A percentile compares a stretch with the other conserved stretches of the same genome.
These are phyloP conservation scores for Amazona guildingii DNA, from an alignment of 2,113 vertebrate species.

Conservation along the genomic window DNA sequence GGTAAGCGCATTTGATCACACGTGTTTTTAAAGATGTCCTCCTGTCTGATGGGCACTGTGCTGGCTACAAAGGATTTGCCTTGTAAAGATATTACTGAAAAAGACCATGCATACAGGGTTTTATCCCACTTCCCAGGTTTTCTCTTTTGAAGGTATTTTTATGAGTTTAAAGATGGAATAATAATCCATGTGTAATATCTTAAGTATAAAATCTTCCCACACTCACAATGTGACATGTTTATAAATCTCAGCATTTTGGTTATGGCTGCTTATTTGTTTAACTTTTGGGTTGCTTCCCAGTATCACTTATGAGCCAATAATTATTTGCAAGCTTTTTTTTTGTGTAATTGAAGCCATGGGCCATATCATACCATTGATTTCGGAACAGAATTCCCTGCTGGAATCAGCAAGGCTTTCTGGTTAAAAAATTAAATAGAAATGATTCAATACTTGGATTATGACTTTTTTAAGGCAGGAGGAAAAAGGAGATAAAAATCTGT, in stretches of 20 bases:
- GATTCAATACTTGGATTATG: constrained; percentile 39
- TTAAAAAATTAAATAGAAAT: constrained; percentile 22
- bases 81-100: constrained; percentile 12
- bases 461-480: constrained; percentile 2
- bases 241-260: constrained; percentile 19
- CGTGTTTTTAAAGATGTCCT: background rate
- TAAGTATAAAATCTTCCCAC: constrained; percentile 29
- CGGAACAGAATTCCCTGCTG: constrained; percentile 36
- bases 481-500: constrained; percentile 8
- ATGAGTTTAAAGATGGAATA: constrained; percentile 3
- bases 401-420: constrained; percentile 31
- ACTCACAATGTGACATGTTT: constrained; percentile 23
- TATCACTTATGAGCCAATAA: constrained; percentile 51
- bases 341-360: constrained; percentile 3
- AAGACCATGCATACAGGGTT: background rate
- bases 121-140: constrained; percentile 28
- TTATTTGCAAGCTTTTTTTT: constrained; percentile 41
- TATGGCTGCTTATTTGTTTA: constrained; percentile 57
- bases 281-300: constrained; percentile 56
- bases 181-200: constrained; percentile 34
- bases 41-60: background rate
- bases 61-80: background rate
- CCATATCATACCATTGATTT: constrained; percentile 55
- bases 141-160: constrained; percentile 33
- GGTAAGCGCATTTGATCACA: background rate